These are phyloP conservation scores for Oenanthe oenanthe DNA, from an alignment of 2,113 vertebrate species.

Conservation along the genomic window DNA sequence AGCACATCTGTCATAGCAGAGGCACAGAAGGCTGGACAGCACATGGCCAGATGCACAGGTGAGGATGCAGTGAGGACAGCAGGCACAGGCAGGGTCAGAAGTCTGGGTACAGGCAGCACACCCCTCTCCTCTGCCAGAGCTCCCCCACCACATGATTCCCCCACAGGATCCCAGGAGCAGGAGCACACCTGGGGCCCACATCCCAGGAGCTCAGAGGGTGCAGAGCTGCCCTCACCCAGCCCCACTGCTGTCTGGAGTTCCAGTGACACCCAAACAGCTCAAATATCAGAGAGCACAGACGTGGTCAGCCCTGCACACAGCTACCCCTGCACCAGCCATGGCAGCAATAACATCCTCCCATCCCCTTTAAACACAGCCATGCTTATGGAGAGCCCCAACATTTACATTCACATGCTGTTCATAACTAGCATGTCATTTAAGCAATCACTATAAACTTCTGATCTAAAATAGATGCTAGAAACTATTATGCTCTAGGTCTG, in stretches of 20 bases:
- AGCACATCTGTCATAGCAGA: background rate
- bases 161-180: background rate
- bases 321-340: background rate
- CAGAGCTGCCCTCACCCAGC: no score
- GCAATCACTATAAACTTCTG: background rate
- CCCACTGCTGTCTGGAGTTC: rapidly evolving
- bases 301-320: rapidly evolving
- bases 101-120: background rate
- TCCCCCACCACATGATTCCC: background rate
- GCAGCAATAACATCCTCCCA: background rate
- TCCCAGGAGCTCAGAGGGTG: background rate
- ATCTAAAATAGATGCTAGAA: background rate
- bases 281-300: rapidly evolving
- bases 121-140: rapidly evolving
- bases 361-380: background rate
- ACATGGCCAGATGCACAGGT: rapidly evolving
- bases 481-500: rapidly evolving
- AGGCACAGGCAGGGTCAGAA: rapidly evolving
- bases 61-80: rapidly evolving
- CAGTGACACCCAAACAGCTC: background rate
- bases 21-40: background rate
- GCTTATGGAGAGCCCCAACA: background rate
- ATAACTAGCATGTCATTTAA: background rate
- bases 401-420: rapidly evolving
- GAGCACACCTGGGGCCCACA: rapidly evolving